These are phyloP conservation scores for Galerucella calmariensis DNA, from an alignment of 2,888 invertebrate genomes.

Conservation along the genomic window DNA sequence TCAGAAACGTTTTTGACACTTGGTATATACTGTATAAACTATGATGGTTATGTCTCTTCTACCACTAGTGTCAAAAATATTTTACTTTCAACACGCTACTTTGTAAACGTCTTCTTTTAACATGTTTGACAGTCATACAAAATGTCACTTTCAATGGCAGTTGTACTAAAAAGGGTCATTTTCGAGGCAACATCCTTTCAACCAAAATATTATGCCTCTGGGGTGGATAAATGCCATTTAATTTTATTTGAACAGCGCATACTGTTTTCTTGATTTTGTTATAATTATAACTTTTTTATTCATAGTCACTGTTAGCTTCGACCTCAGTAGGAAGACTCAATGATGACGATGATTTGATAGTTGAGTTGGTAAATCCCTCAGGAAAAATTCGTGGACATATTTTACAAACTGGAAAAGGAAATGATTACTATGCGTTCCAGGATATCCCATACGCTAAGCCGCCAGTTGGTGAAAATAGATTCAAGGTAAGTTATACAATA, in stretches of 20 bases:
- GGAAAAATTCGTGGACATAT: slow-evolving; percentile 15
- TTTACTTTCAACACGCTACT: too few relatives aligned
- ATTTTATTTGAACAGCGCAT: background rate
- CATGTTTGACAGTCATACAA: too few relatives aligned
- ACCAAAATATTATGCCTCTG: background rate
- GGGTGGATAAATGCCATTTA: background rate
- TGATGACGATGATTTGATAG: slow-evolving; percentile 9
- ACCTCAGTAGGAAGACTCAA: background rate
- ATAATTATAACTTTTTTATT: background rate
- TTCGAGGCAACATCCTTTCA: too few relatives aligned
- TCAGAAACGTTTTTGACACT: too few relatives aligned
- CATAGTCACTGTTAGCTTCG: background rate
- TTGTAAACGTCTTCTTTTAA: too few relatives aligned
- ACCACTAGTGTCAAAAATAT: too few relatives aligned
- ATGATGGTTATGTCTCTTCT: too few relatives aligned
- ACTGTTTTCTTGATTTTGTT: background rate
- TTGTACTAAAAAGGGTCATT: too few relatives aligned
- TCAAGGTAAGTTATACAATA: slow-evolving; percentile 8
- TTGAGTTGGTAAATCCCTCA: background rate
- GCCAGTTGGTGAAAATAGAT: slow-evolving; percentile 12
- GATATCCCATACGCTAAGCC: slow-evolving; percentile 12
- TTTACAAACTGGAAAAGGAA: background rate
- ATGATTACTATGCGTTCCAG: slow-evolving; percentile 12
- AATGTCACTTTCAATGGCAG: too few relatives aligned
- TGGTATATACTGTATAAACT: too few relatives aligned